Conservation (phyloP, 2,113 vertebrate species). For the Candoia aspera region DNA sequence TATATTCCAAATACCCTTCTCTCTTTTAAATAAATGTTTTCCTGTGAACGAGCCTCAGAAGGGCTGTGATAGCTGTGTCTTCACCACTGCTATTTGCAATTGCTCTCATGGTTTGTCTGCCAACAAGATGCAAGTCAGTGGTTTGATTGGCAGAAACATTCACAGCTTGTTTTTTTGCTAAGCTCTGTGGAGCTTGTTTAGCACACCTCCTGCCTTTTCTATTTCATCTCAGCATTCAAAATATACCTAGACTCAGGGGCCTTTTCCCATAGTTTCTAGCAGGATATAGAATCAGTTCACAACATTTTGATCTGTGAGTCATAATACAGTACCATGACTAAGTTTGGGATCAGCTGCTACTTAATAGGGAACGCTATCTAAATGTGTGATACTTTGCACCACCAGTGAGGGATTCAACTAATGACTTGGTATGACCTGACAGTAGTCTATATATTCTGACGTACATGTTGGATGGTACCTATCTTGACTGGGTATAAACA, state of each 20-base stretch:
- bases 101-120: not conserved
- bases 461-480: not conserved
- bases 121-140: not conserved
- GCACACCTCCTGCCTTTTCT: slow-evolving; percentile 14
- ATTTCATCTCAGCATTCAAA: slow-evolving; percentile 32
- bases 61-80: slow-evolving; percentile 14
- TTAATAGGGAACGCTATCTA: not conserved
- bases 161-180: slow-evolving; percentile 8
- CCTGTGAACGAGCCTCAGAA: not conserved
- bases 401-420: not conserved
- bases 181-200: rapidly evolving
- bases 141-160: slow-evolving; percentile 32
- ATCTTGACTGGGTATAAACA: not conserved
- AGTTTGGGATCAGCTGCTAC: not conserved
- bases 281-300: not conserved
- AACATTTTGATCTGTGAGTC: not conserved
- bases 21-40: rapidly evolving
- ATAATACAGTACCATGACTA: not conserved
- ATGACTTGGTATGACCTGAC: not conserved
- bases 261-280: not conserved
- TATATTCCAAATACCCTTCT: not conserved
- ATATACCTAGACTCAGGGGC: not conserved
- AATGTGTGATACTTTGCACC: not conserved
- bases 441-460: not conserved
- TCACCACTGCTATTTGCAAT: slow-evolving; percentile 31